Evolutionary conservation across 2,797 vertebrate species (phyloP).

Genomic region (Hyperoplus immaculatus): DNA sequence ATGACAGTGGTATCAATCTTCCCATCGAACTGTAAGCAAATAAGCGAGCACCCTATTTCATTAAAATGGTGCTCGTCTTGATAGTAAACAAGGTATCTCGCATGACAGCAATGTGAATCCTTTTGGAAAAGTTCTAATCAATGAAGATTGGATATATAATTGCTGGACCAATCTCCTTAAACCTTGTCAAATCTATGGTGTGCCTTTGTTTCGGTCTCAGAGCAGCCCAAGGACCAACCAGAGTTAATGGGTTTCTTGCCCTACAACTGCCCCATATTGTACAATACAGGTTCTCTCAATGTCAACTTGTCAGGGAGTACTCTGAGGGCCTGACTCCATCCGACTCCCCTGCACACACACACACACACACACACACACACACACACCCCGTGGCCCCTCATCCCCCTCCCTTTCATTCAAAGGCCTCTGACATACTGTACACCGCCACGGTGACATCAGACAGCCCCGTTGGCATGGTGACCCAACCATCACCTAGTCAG

Average conservation of each 20-base stretch:
- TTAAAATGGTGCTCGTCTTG: not conserved
- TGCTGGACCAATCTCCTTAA: not conserved
- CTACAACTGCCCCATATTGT: constrained; percentile 70
- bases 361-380: constrained; percentile 13
- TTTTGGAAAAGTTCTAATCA: not conserved
- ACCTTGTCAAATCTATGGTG: not conserved
- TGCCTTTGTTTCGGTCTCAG: constrained; percentile 18
- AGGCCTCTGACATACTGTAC: constrained; percentile 51
- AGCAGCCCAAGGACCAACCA: constrained; percentile 23
- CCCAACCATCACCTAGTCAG: constrained; percentile 69
- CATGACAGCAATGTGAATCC: not conserved
- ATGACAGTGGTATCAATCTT: not conserved
- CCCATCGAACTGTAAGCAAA: not conserved
- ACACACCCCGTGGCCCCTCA: constrained; percentile 25
- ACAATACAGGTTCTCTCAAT: constrained; percentile 67
- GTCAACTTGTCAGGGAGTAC: constrained; percentile 70
- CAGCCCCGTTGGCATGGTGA: constrained; percentile 75
- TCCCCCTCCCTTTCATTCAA: constrained; percentile 22
- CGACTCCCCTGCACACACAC: constrained; percentile 49
- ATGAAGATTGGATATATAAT: constrained; percentile 11
- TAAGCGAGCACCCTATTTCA: not conserved
- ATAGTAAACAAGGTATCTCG: not conserved
- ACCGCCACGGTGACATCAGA: constrained; percentile 66
- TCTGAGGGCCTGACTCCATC: constrained; percentile 65
- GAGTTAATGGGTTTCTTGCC: constrained; percentile 70